Base-by-base conservation (phyloP, 2,888 invertebrate genomes). In the Acronicta leporina region DNA sequence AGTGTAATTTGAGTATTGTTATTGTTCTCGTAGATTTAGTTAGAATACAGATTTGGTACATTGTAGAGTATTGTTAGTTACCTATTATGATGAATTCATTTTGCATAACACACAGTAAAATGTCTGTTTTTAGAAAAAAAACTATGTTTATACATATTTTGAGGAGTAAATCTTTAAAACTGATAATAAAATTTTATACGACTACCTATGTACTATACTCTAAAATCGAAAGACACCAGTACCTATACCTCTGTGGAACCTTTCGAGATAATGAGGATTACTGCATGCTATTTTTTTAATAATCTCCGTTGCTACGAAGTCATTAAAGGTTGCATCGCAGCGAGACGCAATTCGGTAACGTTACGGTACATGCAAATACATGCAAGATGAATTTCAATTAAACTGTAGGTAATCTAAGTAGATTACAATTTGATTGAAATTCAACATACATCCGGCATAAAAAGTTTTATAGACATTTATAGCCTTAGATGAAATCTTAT, bases 391-490 rank as follows among this genome's bases (percentile, higher is more conserved):
- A 33, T 33, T 33, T 33, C 33, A 33, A 33, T 33, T 33, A 33
- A 33, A 33, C 5, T 33, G 33, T 11, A n/a, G n/a, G n/a, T n/a
- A 33, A 33, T 33, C 11, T 33, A 33, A 33, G 11, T 33, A 33
- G 33, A 33, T 33, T 33, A 33, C 33, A 33, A 33, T 33, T 33
- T 33, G 11, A 78, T 82, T 80, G 70, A 75, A 78, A 33, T 78
- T 77, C 78, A 62, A 20, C 62, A 45, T 66, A 67, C 68, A 78
- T 80, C 75, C 66, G 62, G 75, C 71, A 71, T 73, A 75, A 76
- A 73, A 73, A 68, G 64, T 76, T 80, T 62, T 46, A 20, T 46
- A 41, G 30, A 35, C 6, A 46, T 38, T 15, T 45, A 30, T 14
- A 44, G 14, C 5, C 14, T 33, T 16, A 35, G 35, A 4, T 38